phyloP scores from a whole-genome alignment of 2,888 invertebrate species.

The Sabellastarte sp. region DNA sequence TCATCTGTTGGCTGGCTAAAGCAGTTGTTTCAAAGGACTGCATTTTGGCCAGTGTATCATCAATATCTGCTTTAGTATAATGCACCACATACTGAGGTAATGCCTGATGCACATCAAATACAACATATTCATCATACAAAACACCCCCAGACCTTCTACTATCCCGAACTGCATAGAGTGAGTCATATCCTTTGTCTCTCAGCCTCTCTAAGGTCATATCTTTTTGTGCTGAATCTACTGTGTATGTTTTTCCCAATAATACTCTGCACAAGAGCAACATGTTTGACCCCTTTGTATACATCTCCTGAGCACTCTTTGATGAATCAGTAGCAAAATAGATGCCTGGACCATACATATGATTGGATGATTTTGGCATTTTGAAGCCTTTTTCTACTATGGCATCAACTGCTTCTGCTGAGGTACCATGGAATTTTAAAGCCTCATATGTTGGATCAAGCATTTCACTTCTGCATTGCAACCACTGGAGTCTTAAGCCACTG shows the following conservation, averaged over 20 bases:
- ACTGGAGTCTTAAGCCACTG: slow-evolving; percentile 7
- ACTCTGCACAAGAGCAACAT: slow-evolving; percentile 25
- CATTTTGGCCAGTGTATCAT: background rate
- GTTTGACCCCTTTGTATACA: slow-evolving; percentile 24
- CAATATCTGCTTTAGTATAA: slow-evolving; percentile 1
- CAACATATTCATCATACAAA: slow-evolving; percentile 19
- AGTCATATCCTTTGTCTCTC: slow-evolving; percentile 12
- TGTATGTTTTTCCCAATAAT: slow-evolving; percentile 15
- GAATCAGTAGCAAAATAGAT: slow-evolving; percentile 27
- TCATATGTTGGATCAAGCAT: slow-evolving; percentile 10
- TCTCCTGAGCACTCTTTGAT: slow-evolving; percentile 23
- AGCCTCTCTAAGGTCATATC: slow-evolving; percentile 11
- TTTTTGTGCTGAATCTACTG: background rate
- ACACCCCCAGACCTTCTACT: slow-evolving; percentile 7
- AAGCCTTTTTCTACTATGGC: slow-evolving; percentile 17
- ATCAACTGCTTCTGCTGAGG: slow-evolving; percentile 10
- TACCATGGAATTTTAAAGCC: slow-evolving; percentile 25
- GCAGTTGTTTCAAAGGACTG: background rate
- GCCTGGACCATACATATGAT: slow-evolving; percentile 14
- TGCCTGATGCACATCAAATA: slow-evolving; percentile 18
- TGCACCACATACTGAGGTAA: slow-evolving; percentile 18
- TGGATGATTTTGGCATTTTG: slow-evolving; percentile 5
- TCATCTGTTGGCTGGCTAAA: background rate
- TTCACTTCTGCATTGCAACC: background rate
- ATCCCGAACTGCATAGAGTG: slow-evolving; percentile 16